Conservation (phyloP, 2,888 invertebrate genomes). For the Acrobasis suavella region DNA sequence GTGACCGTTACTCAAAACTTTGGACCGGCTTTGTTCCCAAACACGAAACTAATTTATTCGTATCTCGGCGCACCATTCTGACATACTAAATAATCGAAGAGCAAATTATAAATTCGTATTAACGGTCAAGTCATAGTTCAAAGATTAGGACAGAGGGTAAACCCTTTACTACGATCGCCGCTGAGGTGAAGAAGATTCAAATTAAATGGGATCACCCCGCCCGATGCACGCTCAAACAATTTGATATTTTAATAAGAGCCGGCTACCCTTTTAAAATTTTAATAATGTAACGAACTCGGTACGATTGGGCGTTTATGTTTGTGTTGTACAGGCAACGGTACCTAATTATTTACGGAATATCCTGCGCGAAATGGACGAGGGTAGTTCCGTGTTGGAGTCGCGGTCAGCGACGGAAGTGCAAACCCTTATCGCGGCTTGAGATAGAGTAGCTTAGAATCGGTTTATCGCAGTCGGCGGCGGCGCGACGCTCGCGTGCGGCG, state of each 20-base stretch:
- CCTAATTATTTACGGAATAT: slow-evolving; percentile 17
- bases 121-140: slow-evolving; percentile 83
- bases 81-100: slow-evolving; percentile 79
- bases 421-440: slow-evolving; percentile 60
- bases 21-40: slow-evolving; percentile 76
- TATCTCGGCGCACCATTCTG: slow-evolving; percentile 69
- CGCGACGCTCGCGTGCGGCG: slow-evolving; percentile 72
- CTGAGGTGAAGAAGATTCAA: slow-evolving; percentile 71
- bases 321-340: slow-evolving; percentile 21
- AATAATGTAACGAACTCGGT: slow-evolving; percentile 35
- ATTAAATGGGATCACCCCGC: slow-evolving; percentile 65
- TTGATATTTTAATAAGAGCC: slow-evolving; percentile 64
- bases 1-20: slow-evolving; percentile 79
- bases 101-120: slow-evolving; percentile 82
- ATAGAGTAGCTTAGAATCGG: slow-evolving; percentile 39
- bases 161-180: slow-evolving; percentile 66
- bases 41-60: slow-evolving; percentile 81
- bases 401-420: slow-evolving; percentile 61
- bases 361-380: slow-evolving; percentile 26
- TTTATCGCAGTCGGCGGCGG: slow-evolving; percentile 39
- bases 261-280: slow-evolving; percentile 41
- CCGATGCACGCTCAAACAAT: slow-evolving; percentile 66
- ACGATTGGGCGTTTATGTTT: slow-evolving; percentile 21
- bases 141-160: slow-evolving; percentile 80
- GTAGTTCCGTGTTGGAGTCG: slow-evolving; percentile 38